These are phyloP conservation scores for Odontocerum albicorne DNA, from an alignment of 2,888 invertebrate species.

Conservation along the genomic window DNA sequence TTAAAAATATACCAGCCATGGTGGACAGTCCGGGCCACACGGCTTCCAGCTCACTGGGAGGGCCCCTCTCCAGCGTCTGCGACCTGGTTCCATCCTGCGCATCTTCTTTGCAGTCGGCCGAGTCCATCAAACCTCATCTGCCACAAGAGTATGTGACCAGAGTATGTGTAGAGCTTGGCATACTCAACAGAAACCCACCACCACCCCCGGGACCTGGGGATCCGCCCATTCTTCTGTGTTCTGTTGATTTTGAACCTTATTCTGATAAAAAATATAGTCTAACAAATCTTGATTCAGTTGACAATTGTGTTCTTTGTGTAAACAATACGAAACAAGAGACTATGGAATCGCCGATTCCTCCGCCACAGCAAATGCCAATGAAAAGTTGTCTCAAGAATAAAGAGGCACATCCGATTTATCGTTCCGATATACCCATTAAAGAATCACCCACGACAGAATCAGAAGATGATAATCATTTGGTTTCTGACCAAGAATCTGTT, in stretches of 20 bases:
- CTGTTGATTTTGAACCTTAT: slow-evolving; percentile 49
- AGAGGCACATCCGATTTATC: slow-evolving; percentile 30
- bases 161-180: slow-evolving; percentile 60
- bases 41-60: slow-evolving; percentile 17
- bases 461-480: slow-evolving; percentile 30
- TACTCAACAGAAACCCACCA: slow-evolving; percentile 41
- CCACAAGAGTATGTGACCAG: slow-evolving; percentile 48
- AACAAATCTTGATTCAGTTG: slow-evolving; percentile 42
- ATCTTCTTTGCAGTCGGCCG: slow-evolving; percentile 23
- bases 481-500: slow-evolving; percentile 25
- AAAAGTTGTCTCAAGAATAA: slow-evolving; percentile 54
- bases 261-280: slow-evolving; percentile 43
- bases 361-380: slow-evolving; percentile 46
- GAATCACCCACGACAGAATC: slow-evolving; percentile 28
- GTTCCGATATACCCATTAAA: slow-evolving; percentile 22
- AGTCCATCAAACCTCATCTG: slow-evolving; percentile 34
- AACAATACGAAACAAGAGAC: slow-evolving; percentile 36
- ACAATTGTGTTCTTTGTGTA: slow-evolving; percentile 48
- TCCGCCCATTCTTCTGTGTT: slow-evolving; percentile 45
- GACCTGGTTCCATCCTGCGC: slow-evolving; percentile 46
- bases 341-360: slow-evolving; percentile 9
- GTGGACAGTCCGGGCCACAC: slow-evolving; percentile 40
- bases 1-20: slow-evolving; percentile 43
- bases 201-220: slow-evolving; percentile 41
- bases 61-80: slow-evolving; percentile 40